Base-by-base conservation (phyloP, 2,888 invertebrate genomes). In the Liopterus haemorrhoidalis region DNA sequence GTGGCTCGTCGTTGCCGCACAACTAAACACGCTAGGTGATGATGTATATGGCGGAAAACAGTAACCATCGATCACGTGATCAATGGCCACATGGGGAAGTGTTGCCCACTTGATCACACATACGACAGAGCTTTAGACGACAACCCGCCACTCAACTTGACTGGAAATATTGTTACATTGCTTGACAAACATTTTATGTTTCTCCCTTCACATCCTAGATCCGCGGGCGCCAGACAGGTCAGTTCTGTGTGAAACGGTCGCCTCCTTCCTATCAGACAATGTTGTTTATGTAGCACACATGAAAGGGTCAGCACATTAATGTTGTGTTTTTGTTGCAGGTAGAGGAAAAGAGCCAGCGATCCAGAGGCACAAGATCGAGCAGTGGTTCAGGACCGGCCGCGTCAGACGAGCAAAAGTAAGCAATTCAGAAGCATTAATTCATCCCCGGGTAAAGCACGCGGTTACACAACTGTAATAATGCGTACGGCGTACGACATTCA, bases 51-150 rank as follows among this genome's bases (percentile, higher is more conserved):
- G n/a, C n/a, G n/a, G n/a, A n/a, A n/a, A n/a, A 57, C 53, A 53
- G 51, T 52, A 54, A 53, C 56, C 55, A 59, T 60, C 58, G 51
- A 59, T 60, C 60, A 59, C 56, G 45, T 40, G 51, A 43, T 53
- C 56, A 59, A 58, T 60, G 59, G 58, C n/a, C 44, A 53, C 56
- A 57, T 58, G 53, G 3, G 15, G 5, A 11, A 15, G 11, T 36
- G 22, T 18, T 36, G 22, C 11, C 9, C 6, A 4, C 12, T n/a
- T 11, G n/a, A 25, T 11, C 25, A 25, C n/a, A 25, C 12, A 25
- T 11, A 25, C 12, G n/a, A n/a, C n/a, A 11, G 12, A 11, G 25
- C 12, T 25, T 12, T 20, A 20, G 22, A 11, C 11, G 22, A 11
- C 11, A 16, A 36, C n/a, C n/a, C n/a, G n/a, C n/a, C n/a, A n/a